phyloP scores from a whole-genome alignment of 2,888 invertebrate genomes.

The Tetranychus piercei region DNA sequence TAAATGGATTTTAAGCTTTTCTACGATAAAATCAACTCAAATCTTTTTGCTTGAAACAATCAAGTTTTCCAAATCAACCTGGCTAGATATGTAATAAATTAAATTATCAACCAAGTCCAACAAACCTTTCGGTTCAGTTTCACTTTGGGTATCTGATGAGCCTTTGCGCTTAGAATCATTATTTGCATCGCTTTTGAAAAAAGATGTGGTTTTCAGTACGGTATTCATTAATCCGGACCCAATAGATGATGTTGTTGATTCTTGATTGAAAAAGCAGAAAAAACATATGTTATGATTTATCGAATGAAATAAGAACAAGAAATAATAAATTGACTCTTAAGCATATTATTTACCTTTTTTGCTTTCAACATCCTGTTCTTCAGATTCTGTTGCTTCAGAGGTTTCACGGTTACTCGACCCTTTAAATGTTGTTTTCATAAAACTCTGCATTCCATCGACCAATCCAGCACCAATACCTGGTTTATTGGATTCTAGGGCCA shows the following conservation, averaged over 20 bases:
- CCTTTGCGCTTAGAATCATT: conserved; percentile 7
- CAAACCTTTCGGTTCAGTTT: conserved; percentile 1
- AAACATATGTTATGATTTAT: not conserved
- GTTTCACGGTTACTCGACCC: not conserved
- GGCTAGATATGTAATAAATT: too few relatives aligned
- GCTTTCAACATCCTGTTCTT: not conserved
- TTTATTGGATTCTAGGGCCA: not conserved
- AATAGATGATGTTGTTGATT: conserved; percentile 2
- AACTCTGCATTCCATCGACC: not conserved
- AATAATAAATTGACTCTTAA: not conserved
- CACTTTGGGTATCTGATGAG: not conserved
- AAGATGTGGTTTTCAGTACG: conserved; percentile 9
- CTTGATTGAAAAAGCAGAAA: not conserved
- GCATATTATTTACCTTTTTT: not conserved
- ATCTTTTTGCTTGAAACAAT: too few relatives aligned
- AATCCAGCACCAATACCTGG: not conserved
- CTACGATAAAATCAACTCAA: too few relatives aligned
- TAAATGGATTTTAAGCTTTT: too few relatives aligned
- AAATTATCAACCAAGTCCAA: too few relatives aligned
- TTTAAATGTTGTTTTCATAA: not conserved
- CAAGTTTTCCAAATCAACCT: too few relatives aligned
- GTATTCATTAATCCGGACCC: conserved; percentile 5
- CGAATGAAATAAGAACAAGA: not conserved
- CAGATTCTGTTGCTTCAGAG: not conserved
- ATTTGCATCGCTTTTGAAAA: conserved; percentile 7